Conservation (phyloP, 2,888 invertebrate genomes). For the Nasonovia ribisnigri region DNA sequence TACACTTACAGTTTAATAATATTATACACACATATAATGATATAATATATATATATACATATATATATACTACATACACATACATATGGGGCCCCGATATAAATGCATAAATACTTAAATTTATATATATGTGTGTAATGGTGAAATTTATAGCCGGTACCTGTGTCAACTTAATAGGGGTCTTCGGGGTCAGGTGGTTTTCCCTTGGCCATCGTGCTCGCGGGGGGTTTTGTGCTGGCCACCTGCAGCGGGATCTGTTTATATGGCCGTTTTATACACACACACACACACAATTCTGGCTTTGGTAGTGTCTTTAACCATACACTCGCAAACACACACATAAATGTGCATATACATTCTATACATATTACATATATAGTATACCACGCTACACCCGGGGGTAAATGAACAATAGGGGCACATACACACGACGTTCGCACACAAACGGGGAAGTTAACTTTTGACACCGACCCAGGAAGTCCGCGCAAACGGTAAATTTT, state of each 20-base stretch:
- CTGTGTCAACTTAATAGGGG: conserved; percentile 64
- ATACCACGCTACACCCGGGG: conserved; percentile 30
- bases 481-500: conserved; percentile 53
- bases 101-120: background rate
- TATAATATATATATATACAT: background rate
- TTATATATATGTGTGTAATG: conserved; percentile 5
- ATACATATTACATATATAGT: background rate
- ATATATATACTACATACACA: background rate
- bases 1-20: background rate
- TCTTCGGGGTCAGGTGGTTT: conserved; percentile 61
- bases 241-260: conserved; percentile 60
- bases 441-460: conserved; percentile 58
- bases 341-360: background rate
- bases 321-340: background rate
- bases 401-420: conserved; percentile 62
- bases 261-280: background rate
- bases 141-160: conserved; percentile 59
- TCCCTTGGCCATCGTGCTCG: conserved; percentile 53
- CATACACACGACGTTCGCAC: conserved; percentile 3
- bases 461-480: conserved; percentile 63
- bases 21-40: background rate
- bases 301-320: background rate
- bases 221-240: conserved; percentile 61
- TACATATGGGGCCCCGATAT: conserved; percentile 46
- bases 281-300: background rate